Conservation (phyloP, 2,888 invertebrate genomes). For the Autographa gamma region DNA sequence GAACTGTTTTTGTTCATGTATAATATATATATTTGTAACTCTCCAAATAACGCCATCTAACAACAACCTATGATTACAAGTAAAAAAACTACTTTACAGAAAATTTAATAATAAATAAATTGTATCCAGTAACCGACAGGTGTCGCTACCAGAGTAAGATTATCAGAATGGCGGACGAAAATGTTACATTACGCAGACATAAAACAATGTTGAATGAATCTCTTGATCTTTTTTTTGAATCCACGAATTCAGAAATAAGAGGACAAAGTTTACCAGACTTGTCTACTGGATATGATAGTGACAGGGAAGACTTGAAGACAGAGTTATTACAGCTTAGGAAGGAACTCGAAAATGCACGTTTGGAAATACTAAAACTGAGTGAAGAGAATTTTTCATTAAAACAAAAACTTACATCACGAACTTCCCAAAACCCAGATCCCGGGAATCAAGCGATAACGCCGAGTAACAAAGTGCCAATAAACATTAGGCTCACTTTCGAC, state of each 20-base stretch:
- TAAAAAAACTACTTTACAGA: no score
- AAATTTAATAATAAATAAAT: no score
- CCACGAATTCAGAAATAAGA: conserved; percentile 6
- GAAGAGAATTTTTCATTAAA: conserved; percentile 9
- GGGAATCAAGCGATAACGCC: neutral
- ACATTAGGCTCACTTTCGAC: neutral
- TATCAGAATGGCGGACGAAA: neutral
- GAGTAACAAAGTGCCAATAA: neutral
- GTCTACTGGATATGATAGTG: conserved; percentile 16
- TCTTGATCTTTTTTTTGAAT: conserved; percentile 9
- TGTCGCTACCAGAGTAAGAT: no score
- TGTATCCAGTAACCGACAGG: no score
- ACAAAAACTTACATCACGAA: conserved; percentile 8
- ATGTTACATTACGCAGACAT: conserved; percentile 2
- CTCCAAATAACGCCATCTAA: no score
- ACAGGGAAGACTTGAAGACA: conserved; percentile 12
- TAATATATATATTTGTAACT: no score
- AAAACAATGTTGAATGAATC: conserved; percentile 9
- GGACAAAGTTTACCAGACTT: conserved; percentile 13
- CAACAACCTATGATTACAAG: no score
- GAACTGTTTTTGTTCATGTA: no score
- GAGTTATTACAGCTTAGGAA: conserved; percentile 5
- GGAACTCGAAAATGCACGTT: neutral
- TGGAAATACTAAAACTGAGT: conserved; percentile 11
- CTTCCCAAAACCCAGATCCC: conserved; percentile 1